A percentile compares a stretch with the other conserved stretches of the same genome.
phyloP scores from a whole-genome alignment of 2,113 vertebrate species.

The Perognathus longimembris region DNA sequence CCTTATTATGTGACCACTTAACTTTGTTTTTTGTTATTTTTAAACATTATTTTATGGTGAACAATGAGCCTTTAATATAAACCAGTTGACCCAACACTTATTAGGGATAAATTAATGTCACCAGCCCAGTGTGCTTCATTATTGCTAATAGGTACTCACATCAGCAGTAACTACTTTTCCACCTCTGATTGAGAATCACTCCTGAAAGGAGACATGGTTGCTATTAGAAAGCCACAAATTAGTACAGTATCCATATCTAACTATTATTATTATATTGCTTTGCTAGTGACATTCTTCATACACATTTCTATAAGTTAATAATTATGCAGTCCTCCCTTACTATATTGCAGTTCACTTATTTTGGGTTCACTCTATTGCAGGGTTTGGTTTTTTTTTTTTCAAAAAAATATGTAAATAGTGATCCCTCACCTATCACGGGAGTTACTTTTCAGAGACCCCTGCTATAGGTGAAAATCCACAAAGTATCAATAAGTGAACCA shows the following conservation, averaged over 20 bases:
- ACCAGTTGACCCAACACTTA: not conserved
- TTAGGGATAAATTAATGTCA: conserved; percentile 17
- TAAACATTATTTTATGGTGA: not conserved
- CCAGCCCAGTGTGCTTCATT: not conserved
- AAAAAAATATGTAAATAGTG: too few relatives aligned
- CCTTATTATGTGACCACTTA: not conserved
- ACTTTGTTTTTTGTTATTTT: not conserved
- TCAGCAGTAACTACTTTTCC: not conserved
- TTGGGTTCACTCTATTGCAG: too few relatives aligned
- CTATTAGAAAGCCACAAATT: not conserved
- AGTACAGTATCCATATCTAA: conserved; percentile 9
- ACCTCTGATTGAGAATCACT: not conserved
- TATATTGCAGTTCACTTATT: too few relatives aligned
- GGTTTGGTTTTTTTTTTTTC: too few relatives aligned
- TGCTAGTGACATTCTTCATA: not conserved
- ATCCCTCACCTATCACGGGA: too few relatives aligned
- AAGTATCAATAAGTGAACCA: too few relatives aligned
- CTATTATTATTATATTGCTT: conserved; percentile 24
- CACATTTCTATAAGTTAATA: conserved; percentile 41
- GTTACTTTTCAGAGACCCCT: too few relatives aligned
- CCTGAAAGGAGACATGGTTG: conserved; percentile 3
- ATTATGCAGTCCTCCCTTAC: not conserved
- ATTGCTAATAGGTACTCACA: not conserved
- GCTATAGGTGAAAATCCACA: too few relatives aligned
- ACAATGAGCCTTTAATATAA: conserved; percentile 14